Conservation (phyloP, 2,797 vertebrate species). For the Aulostomus chinensis region DNA sequence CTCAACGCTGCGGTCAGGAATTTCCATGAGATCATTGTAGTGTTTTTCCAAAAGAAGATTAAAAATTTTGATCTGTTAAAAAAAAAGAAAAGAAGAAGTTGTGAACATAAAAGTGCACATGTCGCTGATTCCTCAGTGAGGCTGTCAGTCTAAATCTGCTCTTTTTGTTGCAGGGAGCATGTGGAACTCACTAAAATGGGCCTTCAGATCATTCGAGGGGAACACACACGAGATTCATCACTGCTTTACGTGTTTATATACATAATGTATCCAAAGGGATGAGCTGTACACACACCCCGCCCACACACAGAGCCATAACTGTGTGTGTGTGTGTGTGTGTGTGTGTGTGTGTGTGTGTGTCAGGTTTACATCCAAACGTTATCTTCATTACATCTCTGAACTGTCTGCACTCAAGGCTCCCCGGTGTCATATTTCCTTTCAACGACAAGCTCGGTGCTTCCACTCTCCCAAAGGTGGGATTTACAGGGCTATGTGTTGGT, state of each 20-base stretch:
- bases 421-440: constrained; percentile 13
- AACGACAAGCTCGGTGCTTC: not conserved
- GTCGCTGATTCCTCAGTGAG: no score
- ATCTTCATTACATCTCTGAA: constrained; percentile 17
- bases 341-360: not conserved
- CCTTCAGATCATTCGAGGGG: no score
- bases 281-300: not conserved
- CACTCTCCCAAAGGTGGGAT: no score
- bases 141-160: no score
- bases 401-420: constrained; percentile 25
- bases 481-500: not conserved
- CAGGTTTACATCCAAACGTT: constrained; percentile 14
- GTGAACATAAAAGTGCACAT: no score
- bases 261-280: constrained; percentile 50
- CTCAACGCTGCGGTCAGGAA: not conserved
- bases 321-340: not conserved
- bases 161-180: no score
- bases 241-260: constrained; percentile 39
- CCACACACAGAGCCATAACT: constrained; percentile 8
- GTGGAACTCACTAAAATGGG: no score
- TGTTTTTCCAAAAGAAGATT: not conserved
- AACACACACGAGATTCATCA: constrained; percentile 32
- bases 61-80: not conserved
- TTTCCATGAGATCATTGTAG: not conserved
- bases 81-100: no score